Evolutionary conservation across 1,140 invertebrate genomes (phyloP), one percentile per base, ranked within the genome.

Genomic region (Caerostris darwini): DNA sequence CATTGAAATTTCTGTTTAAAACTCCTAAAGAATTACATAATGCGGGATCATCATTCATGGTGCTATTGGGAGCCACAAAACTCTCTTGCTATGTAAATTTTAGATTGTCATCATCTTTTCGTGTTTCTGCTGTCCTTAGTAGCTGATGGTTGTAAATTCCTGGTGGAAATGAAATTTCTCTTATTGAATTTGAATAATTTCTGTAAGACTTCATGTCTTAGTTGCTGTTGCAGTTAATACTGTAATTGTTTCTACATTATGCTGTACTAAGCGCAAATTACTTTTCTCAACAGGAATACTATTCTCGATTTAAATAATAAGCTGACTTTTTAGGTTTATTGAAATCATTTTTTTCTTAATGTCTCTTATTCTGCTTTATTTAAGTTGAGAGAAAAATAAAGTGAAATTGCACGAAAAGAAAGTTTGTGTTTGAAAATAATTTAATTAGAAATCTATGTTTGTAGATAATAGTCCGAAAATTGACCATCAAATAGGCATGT

Each of bases 1-100:
- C 90, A 91, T 91, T 82, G 90, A 91, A 91, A 91, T 91, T 81
- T 69, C 57, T 91, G 90, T 82, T 91, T 82, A 82, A 82, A 91
- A 91, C 90, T 91, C 71, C 82, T 64, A 91, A 91, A 91, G 90
- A 69, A 82, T 82, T 81, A 81, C 57, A 90, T 90, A 71, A 77
- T 69, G 67, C 71, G 82, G 61, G 90, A 82, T 91, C 90, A 91
- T 91, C 77, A 91, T 61, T 91, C 90, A 91, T 59, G 34, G 50
- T 61, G 90, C 69, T 56, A 91, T 8, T 82, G 90, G 90, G 90
- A 91, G 77, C 69, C n/a, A 90, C 88, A 90, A 90, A 90, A 69
- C 53, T 64, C 85, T 90, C 77, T n/a, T 50, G 67, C 90, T 91
- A 91, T 82, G 90, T 91, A 91, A 91, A 91, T 91, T 91, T 90